Base-by-base conservation (phyloP, 2,797 vertebrate species). In the Simalia tracyae region DNA sequence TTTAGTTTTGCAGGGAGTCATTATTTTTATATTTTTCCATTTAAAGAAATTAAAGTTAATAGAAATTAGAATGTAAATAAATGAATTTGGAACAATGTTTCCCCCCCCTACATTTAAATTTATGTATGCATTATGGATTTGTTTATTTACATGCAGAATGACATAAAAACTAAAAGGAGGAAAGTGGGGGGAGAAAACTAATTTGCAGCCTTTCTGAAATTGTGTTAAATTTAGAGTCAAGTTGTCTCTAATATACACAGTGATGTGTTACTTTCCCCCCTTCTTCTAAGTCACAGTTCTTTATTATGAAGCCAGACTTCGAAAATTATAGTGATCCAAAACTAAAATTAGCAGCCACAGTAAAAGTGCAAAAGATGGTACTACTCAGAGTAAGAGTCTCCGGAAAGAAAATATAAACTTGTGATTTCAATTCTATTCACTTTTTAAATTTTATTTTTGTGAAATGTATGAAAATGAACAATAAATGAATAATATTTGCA, bases 1-100 rank as follows among this genome's bases (percentile, higher is more conserved):
- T 93, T 92, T 90, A 90, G 92, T 92, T 96, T 91, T 91, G 2
- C 90, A 91, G 91, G 87, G 84, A 95, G 88, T 94, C 91, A 94
- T 96, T 85, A 94, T 89, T 96, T 91, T 93, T 95, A 92, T 95
- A 93, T 96, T 92, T 87, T 72, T 31, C 59, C 96, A 64, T 95
- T 97, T 91, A 90, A 96, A 94, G 93, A 2, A 97, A 96, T 96
- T 96, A 96, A 96, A 97, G 96, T 93, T 97, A 5, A 95, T 96
- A 87, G 91, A 97, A 96, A 97, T 94, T 91, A 95, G 63, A 92
- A 94, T 95, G 86, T 64, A 97, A 96, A 93, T 94, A 95, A 96
- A 93, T 94, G 86, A 54, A 76, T 89, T 86, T 66, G 92, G 95
- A 96, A 96, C 93, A 46, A 91, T 5, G 59, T 95, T 94, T 94